A percentile compares a stretch with the other conserved stretches of the same genome.
Conservation (phyloP, 2,113 vertebrate species). For the Dromas ardeola region DNA sequence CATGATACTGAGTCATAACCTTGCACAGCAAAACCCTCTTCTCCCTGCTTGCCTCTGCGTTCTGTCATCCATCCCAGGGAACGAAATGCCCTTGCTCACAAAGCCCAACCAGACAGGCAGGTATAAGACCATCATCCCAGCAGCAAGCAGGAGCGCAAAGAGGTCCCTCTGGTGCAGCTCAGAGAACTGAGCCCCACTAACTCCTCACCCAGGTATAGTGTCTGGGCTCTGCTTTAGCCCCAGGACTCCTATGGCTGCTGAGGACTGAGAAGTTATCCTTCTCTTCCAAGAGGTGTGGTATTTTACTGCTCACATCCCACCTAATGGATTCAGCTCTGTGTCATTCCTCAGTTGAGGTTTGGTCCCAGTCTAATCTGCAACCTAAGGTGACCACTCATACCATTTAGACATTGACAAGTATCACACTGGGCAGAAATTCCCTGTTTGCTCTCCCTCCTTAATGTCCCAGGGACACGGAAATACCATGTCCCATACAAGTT, state of each 20-base stretch:
- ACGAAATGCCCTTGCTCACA: background rate
- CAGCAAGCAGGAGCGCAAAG: background rate
- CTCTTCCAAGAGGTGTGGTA: background rate
- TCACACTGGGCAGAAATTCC: background rate
- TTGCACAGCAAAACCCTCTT: background rate
- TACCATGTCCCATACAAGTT: background rate
- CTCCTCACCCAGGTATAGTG: rapidly evolving
- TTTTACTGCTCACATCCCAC: background rate
- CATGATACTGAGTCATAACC: background rate
- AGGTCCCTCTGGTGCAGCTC: background rate
- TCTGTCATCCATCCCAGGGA: background rate
- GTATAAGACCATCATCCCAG: rapidly evolving
- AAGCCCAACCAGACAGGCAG: background rate
- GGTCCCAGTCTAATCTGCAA: background rate
- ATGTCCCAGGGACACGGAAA: background rate
- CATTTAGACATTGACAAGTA: background rate
- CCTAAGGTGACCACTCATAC: background rate
- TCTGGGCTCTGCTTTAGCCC: background rate
- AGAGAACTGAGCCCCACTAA: background rate
- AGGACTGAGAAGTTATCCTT: background rate
- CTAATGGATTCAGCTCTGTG: background rate
- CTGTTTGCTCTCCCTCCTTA: background rate
- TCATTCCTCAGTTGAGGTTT: background rate
- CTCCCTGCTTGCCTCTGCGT: background rate
- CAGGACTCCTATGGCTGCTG: background rate